phyloP scores from a whole-genome alignment of 2,888 invertebrate species.

The Hartigia nigra region DNA sequence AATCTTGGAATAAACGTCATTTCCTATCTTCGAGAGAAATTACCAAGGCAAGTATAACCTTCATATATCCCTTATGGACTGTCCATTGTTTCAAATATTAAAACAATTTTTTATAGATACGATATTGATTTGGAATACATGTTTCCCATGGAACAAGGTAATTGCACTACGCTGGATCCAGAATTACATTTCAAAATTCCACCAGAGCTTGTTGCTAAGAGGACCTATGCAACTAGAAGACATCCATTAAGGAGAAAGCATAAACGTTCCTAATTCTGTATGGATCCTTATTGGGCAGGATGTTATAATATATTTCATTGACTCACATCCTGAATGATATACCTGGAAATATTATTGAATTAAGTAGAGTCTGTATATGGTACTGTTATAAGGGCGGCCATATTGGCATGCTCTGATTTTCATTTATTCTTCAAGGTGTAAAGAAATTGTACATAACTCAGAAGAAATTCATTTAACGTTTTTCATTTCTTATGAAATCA shows the following conservation, averaged over 20 bases:
- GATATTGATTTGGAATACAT: conserved; percentile 88
- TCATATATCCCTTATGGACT: not conserved
- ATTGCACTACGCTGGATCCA: conserved; percentile 69
- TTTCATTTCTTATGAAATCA: not conserved
- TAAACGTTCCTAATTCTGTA: conserved; percentile 15
- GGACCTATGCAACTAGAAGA: conserved; percentile 51
- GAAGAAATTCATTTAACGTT: not conserved
- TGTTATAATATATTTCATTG: not conserved
- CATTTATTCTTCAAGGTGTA: not conserved
- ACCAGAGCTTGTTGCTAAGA: conserved; percentile 44
- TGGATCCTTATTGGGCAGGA: not conserved
- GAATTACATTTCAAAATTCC: conserved; percentile 55
- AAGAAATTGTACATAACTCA: not conserved
- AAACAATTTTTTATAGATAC: conserved; percentile 67
- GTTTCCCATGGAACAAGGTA: conserved; percentile 82
- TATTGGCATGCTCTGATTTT: not conserved
- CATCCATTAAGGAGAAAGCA: conserved; percentile 68
- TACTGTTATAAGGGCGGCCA: not conserved
- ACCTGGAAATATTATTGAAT: not conserved
- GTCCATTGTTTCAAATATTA: conserved; percentile 7
- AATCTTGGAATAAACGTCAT: conserved; percentile 75
- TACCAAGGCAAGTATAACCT: conserved; percentile 67
- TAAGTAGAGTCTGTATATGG: not conserved
- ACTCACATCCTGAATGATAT: not conserved
- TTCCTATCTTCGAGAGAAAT: conserved; percentile 81